Evolutionary conservation across 2,888 invertebrate species (phyloP).

Genomic region (Sphecodes monilicornis): DNA sequence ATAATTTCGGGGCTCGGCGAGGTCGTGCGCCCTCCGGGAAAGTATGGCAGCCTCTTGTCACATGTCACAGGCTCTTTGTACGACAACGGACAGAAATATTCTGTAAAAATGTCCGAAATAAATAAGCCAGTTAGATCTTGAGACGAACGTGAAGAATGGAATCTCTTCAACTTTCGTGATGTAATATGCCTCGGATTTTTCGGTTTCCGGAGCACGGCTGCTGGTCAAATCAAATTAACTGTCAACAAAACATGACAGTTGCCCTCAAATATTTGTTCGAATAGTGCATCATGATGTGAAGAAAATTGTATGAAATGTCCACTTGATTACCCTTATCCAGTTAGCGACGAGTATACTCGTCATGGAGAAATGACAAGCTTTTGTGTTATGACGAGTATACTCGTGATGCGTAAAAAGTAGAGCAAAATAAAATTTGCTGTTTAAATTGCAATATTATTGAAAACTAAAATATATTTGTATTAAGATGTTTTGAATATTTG

Average conservation of each 20-base stretch:
- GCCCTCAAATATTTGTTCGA: not conserved
- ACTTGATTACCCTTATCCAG: not conserved
- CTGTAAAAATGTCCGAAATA: conserved; percentile 16
- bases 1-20: conserved; percentile 67
- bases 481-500: too few species aligned
- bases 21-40: conserved; percentile 45
- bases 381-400: too few species aligned
- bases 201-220: not conserved
- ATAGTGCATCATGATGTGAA: not conserved
- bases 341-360: too few species aligned
- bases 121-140: conserved; percentile 12
- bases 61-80: conserved; percentile 50
- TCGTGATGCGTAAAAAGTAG: too few species aligned
- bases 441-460: too few species aligned
- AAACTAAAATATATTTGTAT: too few species aligned
- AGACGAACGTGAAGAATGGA: conserved; percentile 21
- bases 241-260: not conserved
- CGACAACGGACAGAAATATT: not conserved
- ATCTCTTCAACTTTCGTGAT: not conserved
- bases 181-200: not conserved
- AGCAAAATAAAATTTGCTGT: too few species aligned
- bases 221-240: not conserved
- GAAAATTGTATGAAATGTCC: not conserved
- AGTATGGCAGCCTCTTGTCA: conserved; percentile 66
- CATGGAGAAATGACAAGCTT: too few species aligned